These are phyloP conservation scores for Cacoxenus indagator DNA, from an alignment of 2,888 invertebrate genomes.

Conservation along the genomic window DNA sequence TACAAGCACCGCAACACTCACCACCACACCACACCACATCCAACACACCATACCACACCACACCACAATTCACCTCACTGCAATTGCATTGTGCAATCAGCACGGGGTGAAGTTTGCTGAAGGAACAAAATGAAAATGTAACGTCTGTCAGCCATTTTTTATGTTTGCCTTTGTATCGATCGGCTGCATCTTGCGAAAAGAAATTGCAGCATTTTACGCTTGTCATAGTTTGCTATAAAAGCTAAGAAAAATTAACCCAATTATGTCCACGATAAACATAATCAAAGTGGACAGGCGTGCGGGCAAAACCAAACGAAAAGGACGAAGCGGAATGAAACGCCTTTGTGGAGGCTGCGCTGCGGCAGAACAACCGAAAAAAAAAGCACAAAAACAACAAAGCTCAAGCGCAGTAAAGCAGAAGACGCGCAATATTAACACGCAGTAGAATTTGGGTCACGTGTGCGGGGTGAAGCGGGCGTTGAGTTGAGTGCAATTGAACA, in stretches of 20 bases:
- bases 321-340: neutral
- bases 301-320: neutral
- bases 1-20: neutral
- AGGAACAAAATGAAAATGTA: neutral
- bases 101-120: neutral
- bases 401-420: neutral
- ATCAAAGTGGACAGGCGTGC: slow-evolving; percentile 50
- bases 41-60: neutral
- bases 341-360: neutral
- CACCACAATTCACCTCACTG: too few relatives aligned
- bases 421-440: neutral
- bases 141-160: slow-evolving; percentile 7
- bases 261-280: slow-evolving; percentile 57
- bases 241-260: slow-evolving; percentile 55
- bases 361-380: neutral
- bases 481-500: neutral
- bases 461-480: neutral
- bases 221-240: slow-evolving; percentile 21
- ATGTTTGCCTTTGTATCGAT: neutral
- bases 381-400: slow-evolving; percentile 1
- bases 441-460: slow-evolving; percentile 20
- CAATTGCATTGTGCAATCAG: neutral
- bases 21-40: neutral
- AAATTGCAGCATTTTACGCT: slow-evolving; percentile 8
- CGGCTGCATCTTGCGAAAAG: neutral